A percentile compares a stretch with the other conserved stretches of the same genome.
These are phyloP conservation scores for Dilophus febrilis DNA, from an alignment of 2,888 invertebrate genomes.

Conservation along the genomic window DNA sequence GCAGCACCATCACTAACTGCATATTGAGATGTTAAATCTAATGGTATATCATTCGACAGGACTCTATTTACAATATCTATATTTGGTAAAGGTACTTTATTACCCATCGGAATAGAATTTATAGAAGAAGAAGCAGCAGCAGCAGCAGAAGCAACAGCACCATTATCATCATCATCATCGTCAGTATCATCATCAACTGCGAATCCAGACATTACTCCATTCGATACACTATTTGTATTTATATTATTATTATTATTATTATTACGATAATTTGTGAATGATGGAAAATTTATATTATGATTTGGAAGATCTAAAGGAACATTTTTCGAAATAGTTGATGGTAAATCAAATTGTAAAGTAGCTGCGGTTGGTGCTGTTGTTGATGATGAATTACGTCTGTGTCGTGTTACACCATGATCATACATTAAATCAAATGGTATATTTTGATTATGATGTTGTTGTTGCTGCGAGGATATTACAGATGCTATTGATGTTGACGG, in stretches of 20 bases:
- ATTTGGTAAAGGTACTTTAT: no score
- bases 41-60: conserved; percentile 1
- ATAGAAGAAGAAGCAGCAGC: no score
- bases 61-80: no score
- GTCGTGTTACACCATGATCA: not conserved
- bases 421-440: conserved; percentile 9
- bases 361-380: not conserved
- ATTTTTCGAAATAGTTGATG: not conserved
- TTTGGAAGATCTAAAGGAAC: conserved; percentile 9
- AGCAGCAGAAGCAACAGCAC: no score
- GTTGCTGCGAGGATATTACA: no score
- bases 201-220: conserved; percentile 5
- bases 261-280: no score
- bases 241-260: no score
- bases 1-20: conserved; percentile 6
- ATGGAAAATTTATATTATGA: no score
- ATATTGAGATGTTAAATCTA: conserved; percentile 1
- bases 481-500: no score
- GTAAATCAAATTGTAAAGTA: conserved; percentile 9
- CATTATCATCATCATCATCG: no score
- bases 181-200: no score
- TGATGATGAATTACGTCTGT: conserved; percentile 3
- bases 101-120: no score
- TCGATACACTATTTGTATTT: not conserved
- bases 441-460: not conserved